A percentile compares a stretch with the other conserved stretches of the same genome.
Evolutionary conservation across 2,888 invertebrate genomes (phyloP).

Genomic region (Trimorus sp.): DNA sequence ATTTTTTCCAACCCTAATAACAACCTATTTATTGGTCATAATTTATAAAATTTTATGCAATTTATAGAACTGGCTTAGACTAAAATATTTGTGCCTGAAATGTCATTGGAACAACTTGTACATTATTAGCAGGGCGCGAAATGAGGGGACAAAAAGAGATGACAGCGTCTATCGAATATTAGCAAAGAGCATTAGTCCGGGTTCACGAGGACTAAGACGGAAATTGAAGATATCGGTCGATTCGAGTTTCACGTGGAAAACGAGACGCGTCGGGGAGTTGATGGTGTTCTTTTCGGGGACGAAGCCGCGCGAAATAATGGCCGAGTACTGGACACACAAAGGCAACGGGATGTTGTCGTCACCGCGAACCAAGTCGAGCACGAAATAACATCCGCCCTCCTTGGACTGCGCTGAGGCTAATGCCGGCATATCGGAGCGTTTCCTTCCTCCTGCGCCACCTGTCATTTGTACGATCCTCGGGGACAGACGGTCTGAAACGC

Average conservation of each 20-base stretch:
- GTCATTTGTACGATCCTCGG: slow-evolving; percentile 49
- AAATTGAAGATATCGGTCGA: slow-evolving; percentile 50
- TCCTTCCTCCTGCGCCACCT: slow-evolving; percentile 65
- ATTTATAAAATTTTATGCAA: no score
- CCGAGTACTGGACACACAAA: slow-evolving; percentile 74
- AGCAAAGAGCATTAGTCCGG: slow-evolving; percentile 4
- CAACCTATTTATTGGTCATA: no score
- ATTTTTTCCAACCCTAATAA: no score
- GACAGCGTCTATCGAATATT: background rate
- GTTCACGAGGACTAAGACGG: slow-evolving; percentile 27
- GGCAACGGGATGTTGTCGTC: slow-evolving; percentile 72
- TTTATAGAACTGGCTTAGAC: no score
- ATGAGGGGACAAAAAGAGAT: no score
- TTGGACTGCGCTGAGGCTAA: slow-evolving; percentile 35
- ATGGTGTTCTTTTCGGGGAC: slow-evolving; percentile 70
- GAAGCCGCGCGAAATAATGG: slow-evolving; percentile 75
- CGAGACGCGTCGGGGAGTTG: slow-evolving; percentile 39
- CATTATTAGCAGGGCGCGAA: no score
- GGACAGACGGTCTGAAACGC: slow-evolving; percentile 6
- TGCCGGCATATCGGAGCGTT: slow-evolving; percentile 55
- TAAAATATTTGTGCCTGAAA: no score
- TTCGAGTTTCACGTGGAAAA: slow-evolving; percentile 57
- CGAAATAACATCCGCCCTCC: slow-evolving; percentile 80
- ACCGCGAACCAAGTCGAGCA: slow-evolving; percentile 79
- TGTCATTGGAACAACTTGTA: no score